These are phyloP conservation scores for Brachirus orientalis DNA, from an alignment of 2,113 vertebrate species.

Conservation along the genomic window DNA sequence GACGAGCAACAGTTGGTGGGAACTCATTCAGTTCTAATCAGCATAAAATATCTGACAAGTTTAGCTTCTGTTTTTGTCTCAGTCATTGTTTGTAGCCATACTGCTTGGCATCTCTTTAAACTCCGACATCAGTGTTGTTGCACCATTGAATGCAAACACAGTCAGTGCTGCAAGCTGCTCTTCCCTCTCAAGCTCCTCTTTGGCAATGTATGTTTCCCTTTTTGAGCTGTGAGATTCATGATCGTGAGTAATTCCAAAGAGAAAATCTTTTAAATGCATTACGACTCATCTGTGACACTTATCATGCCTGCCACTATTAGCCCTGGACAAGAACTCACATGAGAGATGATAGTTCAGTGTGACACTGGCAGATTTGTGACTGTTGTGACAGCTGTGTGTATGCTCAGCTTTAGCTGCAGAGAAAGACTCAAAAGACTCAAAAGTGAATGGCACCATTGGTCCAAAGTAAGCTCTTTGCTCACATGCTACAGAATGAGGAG, in stretches of 20 bases:
- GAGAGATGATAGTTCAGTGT: conserved; percentile 24
- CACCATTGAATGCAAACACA: conserved; percentile 17
- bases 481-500: conserved; percentile 20
- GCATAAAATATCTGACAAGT: conserved; percentile 14
- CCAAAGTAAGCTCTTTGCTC: conserved; percentile 31
- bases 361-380: conserved; percentile 25
- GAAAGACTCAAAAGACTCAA: conserved; percentile 7
- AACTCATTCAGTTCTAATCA: neutral
- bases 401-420: conserved; percentile 24
- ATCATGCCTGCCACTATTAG: neutral
- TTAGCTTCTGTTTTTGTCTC: neutral
- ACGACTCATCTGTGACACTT: conserved; percentile 16
- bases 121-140: conserved; percentile 10
- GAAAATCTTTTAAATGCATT: conserved; percentile 3
- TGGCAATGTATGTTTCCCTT: conserved; percentile 46
- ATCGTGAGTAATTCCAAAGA: conserved; percentile 28
- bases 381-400: conserved; percentile 29
- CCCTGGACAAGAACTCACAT: conserved; percentile 25
- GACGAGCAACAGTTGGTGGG: neutral
- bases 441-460: conserved; percentile 35
- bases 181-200: conserved; percentile 21
- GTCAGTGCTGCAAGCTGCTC: conserved; percentile 46
- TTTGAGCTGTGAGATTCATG: conserved; percentile 18
- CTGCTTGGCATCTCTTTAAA: neutral
- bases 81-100: neutral